Evolutionary conservation across 1,140 invertebrate genomes (phyloP).

Genomic region (Drosophila fuyamai): DNA sequence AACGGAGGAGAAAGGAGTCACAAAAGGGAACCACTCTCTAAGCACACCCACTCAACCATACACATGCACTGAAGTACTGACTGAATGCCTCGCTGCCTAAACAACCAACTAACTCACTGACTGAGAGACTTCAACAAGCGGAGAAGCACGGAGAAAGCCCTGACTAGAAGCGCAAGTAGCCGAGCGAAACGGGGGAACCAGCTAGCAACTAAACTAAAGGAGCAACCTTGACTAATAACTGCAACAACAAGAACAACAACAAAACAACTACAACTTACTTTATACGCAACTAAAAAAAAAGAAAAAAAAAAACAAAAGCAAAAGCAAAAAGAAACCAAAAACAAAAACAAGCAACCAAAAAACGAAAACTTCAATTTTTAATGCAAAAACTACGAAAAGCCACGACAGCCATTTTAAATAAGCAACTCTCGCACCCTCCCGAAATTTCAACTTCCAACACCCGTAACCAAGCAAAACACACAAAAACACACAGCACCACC

Average conservation of each 20-base stretch:
- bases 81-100: conserved; percentile 81
- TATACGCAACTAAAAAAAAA: conserved; percentile 56
- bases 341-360: conserved; percentile 37
- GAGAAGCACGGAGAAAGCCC: conserved; percentile 43
- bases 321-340: conserved; percentile 24
- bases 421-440: conserved; percentile 58
- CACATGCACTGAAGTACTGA: conserved; percentile 78
- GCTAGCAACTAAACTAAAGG: conserved; percentile 40
- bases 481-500: conserved; percentile 51
- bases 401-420: conserved; percentile 58
- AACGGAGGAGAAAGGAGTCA: conserved; percentile 15
- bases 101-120: conserved; percentile 79
- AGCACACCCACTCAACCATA: conserved; percentile 46
- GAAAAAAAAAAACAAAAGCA: conserved; percentile 15
- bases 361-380: conserved; percentile 57
- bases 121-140: conserved; percentile 66
- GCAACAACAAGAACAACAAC: conserved; percentile 34
- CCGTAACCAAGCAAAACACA: conserved; percentile 8
- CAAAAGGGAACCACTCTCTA: conserved; percentile 26
- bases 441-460: conserved; percentile 45
- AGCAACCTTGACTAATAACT: conserved; percentile 62
- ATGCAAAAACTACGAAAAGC: conserved; percentile 59
- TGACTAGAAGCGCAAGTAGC: conserved; percentile 32
- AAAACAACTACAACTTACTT: conserved; percentile 71
- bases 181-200: conserved; percentile 16